Evolutionary conservation across 2,888 invertebrate genomes (phyloP).

Genomic region (Nemoura dubitans): DNA sequence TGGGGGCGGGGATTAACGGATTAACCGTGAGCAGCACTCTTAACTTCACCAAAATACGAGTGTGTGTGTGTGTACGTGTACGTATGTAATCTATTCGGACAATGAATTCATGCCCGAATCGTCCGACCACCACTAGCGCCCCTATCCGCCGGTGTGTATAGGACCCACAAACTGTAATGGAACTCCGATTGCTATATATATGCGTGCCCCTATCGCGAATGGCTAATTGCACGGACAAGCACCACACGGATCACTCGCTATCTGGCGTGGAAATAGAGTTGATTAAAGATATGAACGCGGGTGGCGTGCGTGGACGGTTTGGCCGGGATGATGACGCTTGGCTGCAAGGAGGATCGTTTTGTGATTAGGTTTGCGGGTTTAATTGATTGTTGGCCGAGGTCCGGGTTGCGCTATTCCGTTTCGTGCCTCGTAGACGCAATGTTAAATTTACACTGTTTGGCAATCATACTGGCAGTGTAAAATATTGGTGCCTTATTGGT

Average conservation of each 20-base stretch:
- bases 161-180: not conserved
- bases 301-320: not conserved
- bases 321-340: not conserved
- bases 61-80: not conserved
- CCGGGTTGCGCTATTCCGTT: no score
- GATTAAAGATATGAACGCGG: not conserved
- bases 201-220: not conserved
- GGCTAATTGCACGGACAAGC: not conserved
- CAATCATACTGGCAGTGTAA: no score
- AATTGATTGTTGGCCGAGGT: not conserved
- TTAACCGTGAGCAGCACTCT: no score
- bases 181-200: no score
- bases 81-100: not conserved
- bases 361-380: not conserved
- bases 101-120: not conserved
- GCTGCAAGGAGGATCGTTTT: not conserved
- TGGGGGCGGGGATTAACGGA: no score
- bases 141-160: constrained; percentile 8
- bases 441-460: no score
- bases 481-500: no score
- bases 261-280: not conserved
- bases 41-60: not conserved
- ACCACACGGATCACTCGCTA: not conserved
- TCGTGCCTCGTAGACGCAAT: no score
- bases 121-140: not conserved